phyloP scores from a whole-genome alignment of 2,113 vertebrate genomes.

The Poeciliopsis prolifica region DNA sequence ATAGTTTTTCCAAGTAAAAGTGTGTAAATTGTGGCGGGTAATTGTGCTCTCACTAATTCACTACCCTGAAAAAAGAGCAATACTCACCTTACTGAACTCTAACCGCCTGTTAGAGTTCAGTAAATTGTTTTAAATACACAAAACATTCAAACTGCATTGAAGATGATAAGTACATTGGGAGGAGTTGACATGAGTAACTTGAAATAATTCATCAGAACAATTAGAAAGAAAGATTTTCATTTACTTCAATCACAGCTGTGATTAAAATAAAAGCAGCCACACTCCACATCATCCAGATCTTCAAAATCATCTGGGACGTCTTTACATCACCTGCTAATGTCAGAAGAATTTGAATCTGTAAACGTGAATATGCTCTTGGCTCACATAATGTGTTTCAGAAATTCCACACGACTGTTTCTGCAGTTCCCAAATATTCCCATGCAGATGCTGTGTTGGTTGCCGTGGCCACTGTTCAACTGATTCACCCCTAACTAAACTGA shows the following conservation, averaged over 20 bases:
- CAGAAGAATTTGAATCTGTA: not conserved
- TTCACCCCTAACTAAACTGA: not conserved
- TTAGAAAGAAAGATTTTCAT: not conserved
- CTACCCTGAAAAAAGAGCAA: no score
- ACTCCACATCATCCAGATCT: not conserved
- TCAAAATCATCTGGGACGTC: no score
- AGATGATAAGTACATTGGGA: not conserved
- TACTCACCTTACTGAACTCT: no score
- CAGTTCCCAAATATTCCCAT: not conserved
- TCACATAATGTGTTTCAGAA: not conserved
- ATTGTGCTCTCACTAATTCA: no score
- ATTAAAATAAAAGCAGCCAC: not conserved
- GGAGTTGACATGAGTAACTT: not conserved
- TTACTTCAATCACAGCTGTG: not conserved
- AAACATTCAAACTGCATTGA: not conserved
- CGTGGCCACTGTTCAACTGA: not conserved
- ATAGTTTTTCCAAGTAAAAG: no score
- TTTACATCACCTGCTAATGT: not conserved
- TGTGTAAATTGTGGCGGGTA: no score
- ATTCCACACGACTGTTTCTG: not conserved
- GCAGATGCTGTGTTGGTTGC: not conserved
- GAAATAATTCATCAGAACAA: not conserved
- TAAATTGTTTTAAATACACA: no score
- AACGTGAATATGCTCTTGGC: not conserved
- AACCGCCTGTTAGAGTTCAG: no score